These are phyloP conservation scores for Dinomys branickii DNA, from an alignment of 2,113 vertebrate species.

Conservation along the genomic window DNA sequence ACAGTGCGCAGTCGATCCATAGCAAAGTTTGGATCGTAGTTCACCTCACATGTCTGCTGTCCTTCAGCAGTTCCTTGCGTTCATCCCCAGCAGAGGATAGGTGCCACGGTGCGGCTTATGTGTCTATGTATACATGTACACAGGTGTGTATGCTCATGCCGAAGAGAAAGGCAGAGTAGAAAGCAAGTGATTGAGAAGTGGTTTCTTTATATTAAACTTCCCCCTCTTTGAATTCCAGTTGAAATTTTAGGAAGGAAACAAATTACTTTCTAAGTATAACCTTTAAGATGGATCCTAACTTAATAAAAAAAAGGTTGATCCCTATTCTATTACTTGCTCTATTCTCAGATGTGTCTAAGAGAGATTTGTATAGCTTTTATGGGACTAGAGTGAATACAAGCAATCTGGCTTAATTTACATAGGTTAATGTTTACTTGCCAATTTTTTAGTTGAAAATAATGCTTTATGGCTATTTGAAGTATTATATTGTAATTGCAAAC, in stretches of 20 bases:
- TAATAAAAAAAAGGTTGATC: not conserved
- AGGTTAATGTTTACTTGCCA: not conserved
- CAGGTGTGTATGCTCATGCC: not conserved
- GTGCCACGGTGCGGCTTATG: not conserved
- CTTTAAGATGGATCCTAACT: not conserved
- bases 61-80: not conserved
- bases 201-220: not conserved
- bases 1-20: not conserved
- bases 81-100: not conserved
- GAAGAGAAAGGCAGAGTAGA: not conserved
- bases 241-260: not conserved
- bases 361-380: not conserved
- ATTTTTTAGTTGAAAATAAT: conserved; percentile 18
- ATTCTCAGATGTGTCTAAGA: not conserved
- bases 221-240: not conserved
- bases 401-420: conserved; percentile 2
- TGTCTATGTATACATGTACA: not conserved
- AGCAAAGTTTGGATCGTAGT: not conserved
- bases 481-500: not conserved
- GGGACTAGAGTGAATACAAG: not conserved
- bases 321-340: not conserved
- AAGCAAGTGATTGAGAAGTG: not conserved
- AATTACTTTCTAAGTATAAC: conserved; percentile 36
- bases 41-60: not conserved
- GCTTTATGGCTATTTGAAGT: not conserved